Percentiles rank a stretch among this genome's conserved stretches.
phyloP scores from a whole-genome alignment of 2,797 vertebrate species.

The Spatula clypeata region DNA sequence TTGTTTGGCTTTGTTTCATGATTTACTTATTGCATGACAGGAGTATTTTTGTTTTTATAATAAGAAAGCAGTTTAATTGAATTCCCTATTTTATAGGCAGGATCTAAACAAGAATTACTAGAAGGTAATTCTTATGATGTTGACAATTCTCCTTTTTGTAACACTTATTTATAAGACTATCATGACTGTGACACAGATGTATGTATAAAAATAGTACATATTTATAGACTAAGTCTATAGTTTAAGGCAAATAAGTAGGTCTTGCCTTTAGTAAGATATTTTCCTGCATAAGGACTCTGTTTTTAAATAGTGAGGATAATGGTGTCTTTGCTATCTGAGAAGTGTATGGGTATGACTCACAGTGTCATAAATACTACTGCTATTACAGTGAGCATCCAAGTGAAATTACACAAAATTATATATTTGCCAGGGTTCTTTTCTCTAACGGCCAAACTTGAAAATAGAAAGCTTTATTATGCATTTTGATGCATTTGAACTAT shows the following conservation, averaged over 20 bases:
- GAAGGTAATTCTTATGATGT: constrained; percentile 1
- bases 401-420: constrained; percentile 78
- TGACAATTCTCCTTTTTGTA: not conserved
- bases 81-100: not conserved
- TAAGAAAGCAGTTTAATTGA: constrained; percentile 8
- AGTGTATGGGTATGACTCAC: constrained; percentile 71
- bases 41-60: not conserved
- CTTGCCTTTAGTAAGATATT: constrained; percentile 18
- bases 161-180: not conserved
- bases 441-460: constrained; percentile 71
- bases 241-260: constrained; percentile 25
- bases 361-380: constrained; percentile 71
- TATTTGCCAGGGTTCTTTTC: constrained; percentile 73
- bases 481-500: constrained; percentile 61
- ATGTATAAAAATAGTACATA: not conserved
- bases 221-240: constrained; percentile 10
- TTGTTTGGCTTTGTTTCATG: not conserved
- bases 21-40: constrained; percentile 11
- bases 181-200: not conserved
- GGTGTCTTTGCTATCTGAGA: constrained; percentile 56
- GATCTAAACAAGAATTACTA: constrained; percentile 25
- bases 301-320: constrained; percentile 58
- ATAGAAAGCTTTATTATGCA: constrained; percentile 68
- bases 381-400: constrained; percentile 70
- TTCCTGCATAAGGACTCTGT: constrained; percentile 9